Conservation (phyloP, 2,113 vertebrate genomes). For the Atractosteus spatula region DNA sequence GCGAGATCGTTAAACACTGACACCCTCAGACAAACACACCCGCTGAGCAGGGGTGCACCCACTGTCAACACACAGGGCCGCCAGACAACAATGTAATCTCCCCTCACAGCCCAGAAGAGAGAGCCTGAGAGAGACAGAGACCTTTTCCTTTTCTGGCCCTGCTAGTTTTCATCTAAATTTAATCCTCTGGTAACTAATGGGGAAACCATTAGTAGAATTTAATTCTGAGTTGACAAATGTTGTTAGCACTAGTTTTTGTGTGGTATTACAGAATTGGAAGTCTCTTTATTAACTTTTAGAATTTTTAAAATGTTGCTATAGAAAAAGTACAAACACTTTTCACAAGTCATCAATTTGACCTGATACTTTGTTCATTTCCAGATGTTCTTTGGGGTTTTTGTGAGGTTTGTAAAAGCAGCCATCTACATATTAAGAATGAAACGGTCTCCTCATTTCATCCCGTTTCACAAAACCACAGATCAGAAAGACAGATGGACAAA, state of each 20-base stretch:
- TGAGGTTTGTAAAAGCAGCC: too few species aligned
- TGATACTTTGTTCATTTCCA: too few species aligned
- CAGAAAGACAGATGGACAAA: slow-evolving; percentile 29
- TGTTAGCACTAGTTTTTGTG: too few species aligned
- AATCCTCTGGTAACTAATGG: slow-evolving; percentile 23
- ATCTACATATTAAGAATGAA: too few species aligned
- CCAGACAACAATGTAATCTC: slow-evolving; percentile 26
- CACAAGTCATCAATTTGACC: too few species aligned
- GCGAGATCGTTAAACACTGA: neutral
- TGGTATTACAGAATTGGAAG: neutral
- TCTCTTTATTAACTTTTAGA: neutral
- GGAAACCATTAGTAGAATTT: neutral
- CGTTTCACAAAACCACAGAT: slow-evolving; percentile 35
- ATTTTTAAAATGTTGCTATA: too few species aligned
- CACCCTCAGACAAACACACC: slow-evolving; percentile 1
- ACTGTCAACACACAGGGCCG: slow-evolving; percentile 19
- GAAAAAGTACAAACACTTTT: too few species aligned
- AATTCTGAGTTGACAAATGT: too few species aligned
- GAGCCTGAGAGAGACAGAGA: slow-evolving; percentile 10
- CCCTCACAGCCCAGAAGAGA: neutral
- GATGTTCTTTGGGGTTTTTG: too few species aligned
- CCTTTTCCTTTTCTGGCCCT: slow-evolving; percentile 27
- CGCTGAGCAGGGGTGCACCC: slow-evolving; percentile 2
- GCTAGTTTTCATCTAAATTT: slow-evolving; percentile 20
- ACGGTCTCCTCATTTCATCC: slow-evolving; percentile 1